phyloP scores from a whole-genome alignment of 2,797 vertebrate species.

The Sebastes steindachneri region DNA sequence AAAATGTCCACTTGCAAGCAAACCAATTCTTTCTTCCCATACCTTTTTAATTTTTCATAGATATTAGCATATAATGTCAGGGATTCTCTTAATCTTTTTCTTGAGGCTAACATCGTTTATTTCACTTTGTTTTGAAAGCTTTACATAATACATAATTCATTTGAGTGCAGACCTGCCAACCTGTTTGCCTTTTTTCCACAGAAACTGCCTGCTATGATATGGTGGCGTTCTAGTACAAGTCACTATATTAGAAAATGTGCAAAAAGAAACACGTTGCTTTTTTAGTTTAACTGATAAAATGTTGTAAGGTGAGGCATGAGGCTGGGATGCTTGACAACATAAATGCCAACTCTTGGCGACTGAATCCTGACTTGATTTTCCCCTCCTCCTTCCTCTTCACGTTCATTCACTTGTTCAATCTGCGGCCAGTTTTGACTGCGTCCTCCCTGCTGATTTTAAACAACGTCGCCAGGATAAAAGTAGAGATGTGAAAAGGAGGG shows the following conservation, averaged over 20 bases:
- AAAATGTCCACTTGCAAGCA: slow-evolving; percentile 18
- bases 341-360: slow-evolving; percentile 46
- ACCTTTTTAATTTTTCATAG: slow-evolving; percentile 32
- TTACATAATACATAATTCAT: slow-evolving; percentile 54
- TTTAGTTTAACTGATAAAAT: slow-evolving; percentile 33
- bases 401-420: slow-evolving; percentile 47
- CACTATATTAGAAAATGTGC: slow-evolving; percentile 21
- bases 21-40: slow-evolving; percentile 17
- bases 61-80: slow-evolving; percentile 40
- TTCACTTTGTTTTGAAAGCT: slow-evolving; percentile 40
- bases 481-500: slow-evolving; percentile 23
- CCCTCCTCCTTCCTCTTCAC: slow-evolving; percentile 39
- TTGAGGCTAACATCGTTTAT: slow-evolving; percentile 37
- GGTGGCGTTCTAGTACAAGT: slow-evolving; percentile 26
- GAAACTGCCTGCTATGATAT: slow-evolving; percentile 13
- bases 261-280: slow-evolving; percentile 34
- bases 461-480: slow-evolving; percentile 28
- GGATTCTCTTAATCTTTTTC: slow-evolving; percentile 30
- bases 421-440: slow-evolving; percentile 39
- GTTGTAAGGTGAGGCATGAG: slow-evolving; percentile 27
- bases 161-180: slow-evolving; percentile 22
- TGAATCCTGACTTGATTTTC: slow-evolving; percentile 30
- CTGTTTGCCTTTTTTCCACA: slow-evolving; percentile 29
- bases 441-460: slow-evolving; percentile 45
- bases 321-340: slow-evolving; percentile 47